phyloP scores from a whole-genome alignment of 2,888 invertebrate species.

The Athripsodes cinereus region DNA sequence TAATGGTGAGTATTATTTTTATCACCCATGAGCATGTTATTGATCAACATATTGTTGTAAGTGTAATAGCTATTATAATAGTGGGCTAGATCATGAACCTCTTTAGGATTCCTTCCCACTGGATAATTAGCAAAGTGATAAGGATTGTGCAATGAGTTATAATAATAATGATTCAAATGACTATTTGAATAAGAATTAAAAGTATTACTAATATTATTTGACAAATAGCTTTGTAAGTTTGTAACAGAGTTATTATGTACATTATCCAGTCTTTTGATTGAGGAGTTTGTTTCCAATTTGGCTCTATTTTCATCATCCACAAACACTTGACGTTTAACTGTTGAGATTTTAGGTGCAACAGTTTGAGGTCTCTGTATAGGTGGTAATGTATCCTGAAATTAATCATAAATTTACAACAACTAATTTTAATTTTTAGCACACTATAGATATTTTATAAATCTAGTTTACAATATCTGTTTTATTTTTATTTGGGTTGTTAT shows the following conservation, averaged over 20 bases:
- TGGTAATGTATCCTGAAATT: conserved; percentile 11
- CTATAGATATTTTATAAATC: too few relatives aligned
- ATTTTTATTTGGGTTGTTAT: too few relatives aligned
- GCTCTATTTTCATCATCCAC: conserved; percentile 10
- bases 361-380: conserved; percentile 9
- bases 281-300: neutral
- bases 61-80: conserved; percentile 17
- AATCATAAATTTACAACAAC: neutral
- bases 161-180: neutral
- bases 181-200: neutral
- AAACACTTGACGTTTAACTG: conserved; percentile 21
- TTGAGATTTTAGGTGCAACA: conserved; percentile 14
- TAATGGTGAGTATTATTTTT: conserved; percentile 6
- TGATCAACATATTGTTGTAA: conserved; percentile 16
- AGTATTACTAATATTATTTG: conserved; percentile 7
- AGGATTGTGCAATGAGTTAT: conserved; percentile 7
- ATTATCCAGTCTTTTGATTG: neutral
- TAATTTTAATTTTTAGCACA: too few relatives aligned
- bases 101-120: conserved; percentile 9
- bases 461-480: too few relatives aligned
- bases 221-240: neutral
- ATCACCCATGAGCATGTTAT: conserved; percentile 9
- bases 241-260: neutral
- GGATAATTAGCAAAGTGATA: conserved; percentile 10
- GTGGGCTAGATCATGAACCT: conserved; percentile 17